Conservation (phyloP, 2,113 vertebrate genomes). For the Copsychus sechellarum region DNA sequence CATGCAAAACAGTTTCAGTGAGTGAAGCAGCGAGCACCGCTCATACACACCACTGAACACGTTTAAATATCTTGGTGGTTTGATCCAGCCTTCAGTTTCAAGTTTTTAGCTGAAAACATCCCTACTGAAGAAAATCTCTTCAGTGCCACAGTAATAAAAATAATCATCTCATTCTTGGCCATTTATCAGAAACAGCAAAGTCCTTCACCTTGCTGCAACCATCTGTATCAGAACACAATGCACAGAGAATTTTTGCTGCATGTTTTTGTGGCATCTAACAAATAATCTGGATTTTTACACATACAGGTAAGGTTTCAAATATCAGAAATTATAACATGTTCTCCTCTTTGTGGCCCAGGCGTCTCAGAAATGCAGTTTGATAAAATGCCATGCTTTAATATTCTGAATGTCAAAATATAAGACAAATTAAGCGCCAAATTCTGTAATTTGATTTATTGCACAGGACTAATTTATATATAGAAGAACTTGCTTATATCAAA, state of each 20-base stretch:
- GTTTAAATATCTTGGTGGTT: background rate
- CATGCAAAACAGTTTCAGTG: background rate
- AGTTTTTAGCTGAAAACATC: background rate
- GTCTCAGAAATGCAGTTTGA: background rate
- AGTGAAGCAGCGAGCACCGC: background rate
- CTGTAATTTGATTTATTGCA: background rate
- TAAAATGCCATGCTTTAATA: background rate
- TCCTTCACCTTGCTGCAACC: background rate
- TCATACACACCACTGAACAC: background rate
- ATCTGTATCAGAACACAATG: background rate
- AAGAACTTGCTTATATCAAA: background rate
- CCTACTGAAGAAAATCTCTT: background rate
- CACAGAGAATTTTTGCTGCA: background rate
- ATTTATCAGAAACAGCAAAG: background rate
- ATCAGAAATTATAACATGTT: background rate
- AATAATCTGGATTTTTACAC: background rate
- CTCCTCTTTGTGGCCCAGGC: background rate
- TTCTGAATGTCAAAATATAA: background rate
- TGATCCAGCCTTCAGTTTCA: background rate
- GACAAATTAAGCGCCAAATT: background rate
- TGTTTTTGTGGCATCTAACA: background rate
- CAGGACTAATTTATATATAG: background rate
- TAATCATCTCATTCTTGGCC: background rate
- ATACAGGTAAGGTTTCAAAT: background rate
- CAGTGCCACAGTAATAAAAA: background rate